Conservation (phyloP, 2,888 invertebrate species). For the Cyrtodaria siliqua region DNA sequence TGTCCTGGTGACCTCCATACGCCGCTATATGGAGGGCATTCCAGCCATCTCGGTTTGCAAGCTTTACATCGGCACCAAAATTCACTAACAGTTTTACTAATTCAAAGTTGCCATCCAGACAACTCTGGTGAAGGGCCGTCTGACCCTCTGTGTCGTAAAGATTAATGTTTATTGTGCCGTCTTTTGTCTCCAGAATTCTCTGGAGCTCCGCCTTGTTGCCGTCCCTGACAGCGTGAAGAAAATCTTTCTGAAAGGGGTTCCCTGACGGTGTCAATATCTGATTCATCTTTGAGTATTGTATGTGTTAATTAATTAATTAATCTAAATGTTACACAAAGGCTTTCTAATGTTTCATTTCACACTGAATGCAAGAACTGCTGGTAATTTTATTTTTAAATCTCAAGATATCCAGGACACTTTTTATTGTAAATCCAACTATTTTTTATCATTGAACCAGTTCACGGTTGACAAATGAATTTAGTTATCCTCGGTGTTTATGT, state of each 20-base stretch:
- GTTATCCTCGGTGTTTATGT: no score
- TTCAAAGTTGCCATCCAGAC: slow-evolving; percentile 85
- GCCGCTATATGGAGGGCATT: slow-evolving; percentile 85
- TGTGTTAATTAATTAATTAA: no score
- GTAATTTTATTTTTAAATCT: no score
- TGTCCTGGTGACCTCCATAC: slow-evolving; percentile 85
- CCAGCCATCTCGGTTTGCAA: slow-evolving; percentile 86
- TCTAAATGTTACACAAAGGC: no score
- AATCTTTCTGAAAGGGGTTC: slow-evolving; percentile 79
- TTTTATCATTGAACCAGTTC: no score
- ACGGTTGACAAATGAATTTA: no score
- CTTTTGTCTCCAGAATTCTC: slow-evolving; percentile 82
- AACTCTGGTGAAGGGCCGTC: slow-evolving; percentile 85
- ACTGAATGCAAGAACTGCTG: no score
- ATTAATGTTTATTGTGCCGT: slow-evolving; percentile 85
- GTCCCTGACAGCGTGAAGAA: slow-evolving; percentile 83
- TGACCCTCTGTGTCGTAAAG: slow-evolving; percentile 85
- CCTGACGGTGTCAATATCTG: slow-evolving; percentile 52
- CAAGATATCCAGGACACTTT: no score
- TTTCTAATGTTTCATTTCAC: no score
- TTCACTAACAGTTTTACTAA: slow-evolving; percentile 86
- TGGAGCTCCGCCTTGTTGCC: slow-evolving; percentile 83
- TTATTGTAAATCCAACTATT: no score
- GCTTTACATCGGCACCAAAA: slow-evolving; percentile 85
- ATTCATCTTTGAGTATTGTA: slow-evolving; percentile 47